A percentile compares a stretch with the other conserved stretches of the same genome.
phyloP scores from a whole-genome alignment of 2,113 vertebrate species.

The Arothron firmamentum region DNA sequence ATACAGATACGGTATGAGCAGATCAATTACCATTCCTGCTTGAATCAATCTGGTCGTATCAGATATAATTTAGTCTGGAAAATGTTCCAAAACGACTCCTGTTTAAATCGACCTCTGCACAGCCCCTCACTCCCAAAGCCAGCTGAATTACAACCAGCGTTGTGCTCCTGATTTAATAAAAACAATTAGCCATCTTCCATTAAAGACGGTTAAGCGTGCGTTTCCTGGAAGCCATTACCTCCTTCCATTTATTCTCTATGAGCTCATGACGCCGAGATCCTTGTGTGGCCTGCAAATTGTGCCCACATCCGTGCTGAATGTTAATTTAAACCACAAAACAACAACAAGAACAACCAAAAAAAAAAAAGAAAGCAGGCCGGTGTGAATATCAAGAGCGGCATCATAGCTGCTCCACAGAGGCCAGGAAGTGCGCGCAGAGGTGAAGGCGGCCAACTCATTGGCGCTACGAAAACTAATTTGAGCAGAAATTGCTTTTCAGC shows the following conservation, averaged over 20 bases:
- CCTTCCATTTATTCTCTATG: conserved; percentile 42
- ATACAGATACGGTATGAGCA: no score
- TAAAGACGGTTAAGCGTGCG: conserved; percentile 46
- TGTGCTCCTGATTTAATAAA: conserved; percentile 47
- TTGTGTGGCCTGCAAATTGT: conserved; percentile 42
- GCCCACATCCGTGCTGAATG: conserved; percentile 49
- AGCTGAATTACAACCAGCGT: conserved; percentile 40
- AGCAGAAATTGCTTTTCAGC: not conserved
- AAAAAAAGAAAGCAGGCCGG: conserved; percentile 7
- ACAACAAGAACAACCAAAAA: no score
- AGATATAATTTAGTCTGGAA: conserved; percentile 5
- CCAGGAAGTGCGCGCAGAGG: conserved; percentile 29
- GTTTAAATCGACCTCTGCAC: no score
- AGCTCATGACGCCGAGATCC: conserved; percentile 55
- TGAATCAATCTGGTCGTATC: no score
- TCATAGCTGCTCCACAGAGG: conserved; percentile 11
- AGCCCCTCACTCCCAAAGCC: conserved; percentile 29
- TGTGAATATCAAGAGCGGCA: conserved; percentile 5
- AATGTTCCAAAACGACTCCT: not conserved
- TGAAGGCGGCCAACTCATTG: conserved; percentile 33
- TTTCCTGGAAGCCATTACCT: conserved; percentile 28
- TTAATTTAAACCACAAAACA: not conserved
- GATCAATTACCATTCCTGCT: not conserved
- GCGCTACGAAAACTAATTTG: conserved; percentile 1
- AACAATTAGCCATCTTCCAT: conserved; percentile 50